Evolutionary conservation across 1,140 invertebrate species (phyloP), one percentile per base, ranked within the genome.

Genomic region (Maconellicoccus hirsutus): DNA sequence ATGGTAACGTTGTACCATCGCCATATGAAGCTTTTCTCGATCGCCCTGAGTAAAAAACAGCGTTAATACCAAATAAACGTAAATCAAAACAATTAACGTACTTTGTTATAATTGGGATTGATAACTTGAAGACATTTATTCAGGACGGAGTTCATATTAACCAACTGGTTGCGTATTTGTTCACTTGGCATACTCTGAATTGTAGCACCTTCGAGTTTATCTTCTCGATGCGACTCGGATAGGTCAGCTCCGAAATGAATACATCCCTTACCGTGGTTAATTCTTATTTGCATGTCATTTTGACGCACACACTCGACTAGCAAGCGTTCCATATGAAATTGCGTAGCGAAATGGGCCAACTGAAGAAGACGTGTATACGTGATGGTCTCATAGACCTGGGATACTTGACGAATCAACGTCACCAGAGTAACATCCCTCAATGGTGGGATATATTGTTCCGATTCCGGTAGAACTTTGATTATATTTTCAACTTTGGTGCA

Each of bases 101-200:
- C 82, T 74, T 86, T 86, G 27, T 89, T 86, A 16, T 87, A 86
- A 73, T 89, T 85, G 0, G 94, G 93, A 80, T 89, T 88, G 61
- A 98, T 92, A 16, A 90, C 83, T 14, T 84, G 83, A 6, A 91
- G 86, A 8, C 92, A 87, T 70, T 88, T 85, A 74, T 92, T 87
- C 2, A 98, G 79, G 4, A 93, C 93, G 26, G 71, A 39, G 29
- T 91, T 90, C 82, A 97, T 94, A 75, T 89, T 89, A 0, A 96
- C 92, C 27, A 98, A 81, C 77, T 98, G 95, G 75, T 92, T 93
- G 23, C 96, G 87, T 38, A 98, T 91, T 81, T 94, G 89, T 80
- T 98, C 95, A 72, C 92, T 94, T 0, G 95, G 94, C 89, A 97
- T 98, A 6, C 89, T 89, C 78, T 95, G 93, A 0, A 98, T 81